Conservation (phyloP, 2,888 invertebrate genomes). For the Clitarchus hookeri region DNA sequence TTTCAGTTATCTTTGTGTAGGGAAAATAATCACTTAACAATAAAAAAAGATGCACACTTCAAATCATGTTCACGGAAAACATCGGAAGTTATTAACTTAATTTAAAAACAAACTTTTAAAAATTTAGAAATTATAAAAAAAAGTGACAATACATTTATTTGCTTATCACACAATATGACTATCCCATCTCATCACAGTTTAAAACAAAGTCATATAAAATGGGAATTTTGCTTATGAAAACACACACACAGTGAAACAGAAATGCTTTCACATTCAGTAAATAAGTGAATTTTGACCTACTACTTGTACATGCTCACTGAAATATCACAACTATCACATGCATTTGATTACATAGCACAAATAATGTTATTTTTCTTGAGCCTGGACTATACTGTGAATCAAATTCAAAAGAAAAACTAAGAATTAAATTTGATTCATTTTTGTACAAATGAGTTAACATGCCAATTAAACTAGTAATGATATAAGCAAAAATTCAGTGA, state of each 20-base stretch:
- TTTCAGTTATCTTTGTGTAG: neutral
- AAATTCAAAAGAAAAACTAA: neutral
- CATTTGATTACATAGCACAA: conserved; percentile 14
- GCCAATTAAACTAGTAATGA: neutral
- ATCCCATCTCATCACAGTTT: neutral
- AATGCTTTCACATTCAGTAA: neutral
- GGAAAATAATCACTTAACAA: neutral
- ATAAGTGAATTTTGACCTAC: neutral
- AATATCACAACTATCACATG: conserved; percentile 1
- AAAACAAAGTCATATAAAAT: conserved; percentile 1
- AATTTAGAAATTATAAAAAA: neutral
- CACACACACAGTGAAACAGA: conserved; percentile 9
- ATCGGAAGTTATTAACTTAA: neutral
- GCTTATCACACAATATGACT: neutral
- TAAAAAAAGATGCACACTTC: neutral
- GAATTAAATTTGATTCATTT: neutral
- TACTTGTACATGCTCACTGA: neutral
- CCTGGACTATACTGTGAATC: neutral
- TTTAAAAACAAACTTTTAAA: neutral
- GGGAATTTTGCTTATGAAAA: neutral
- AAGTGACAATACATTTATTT: neutral
- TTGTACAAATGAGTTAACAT: neutral
- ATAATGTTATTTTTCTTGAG: conserved; percentile 3
- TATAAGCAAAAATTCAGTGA: neutral
- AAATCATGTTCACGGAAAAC: neutral